Evolutionary conservation across 1,140 invertebrate species (phyloP), one percentile per base, ranked within the genome.

Genomic region (Trichonephila clavata): DNA sequence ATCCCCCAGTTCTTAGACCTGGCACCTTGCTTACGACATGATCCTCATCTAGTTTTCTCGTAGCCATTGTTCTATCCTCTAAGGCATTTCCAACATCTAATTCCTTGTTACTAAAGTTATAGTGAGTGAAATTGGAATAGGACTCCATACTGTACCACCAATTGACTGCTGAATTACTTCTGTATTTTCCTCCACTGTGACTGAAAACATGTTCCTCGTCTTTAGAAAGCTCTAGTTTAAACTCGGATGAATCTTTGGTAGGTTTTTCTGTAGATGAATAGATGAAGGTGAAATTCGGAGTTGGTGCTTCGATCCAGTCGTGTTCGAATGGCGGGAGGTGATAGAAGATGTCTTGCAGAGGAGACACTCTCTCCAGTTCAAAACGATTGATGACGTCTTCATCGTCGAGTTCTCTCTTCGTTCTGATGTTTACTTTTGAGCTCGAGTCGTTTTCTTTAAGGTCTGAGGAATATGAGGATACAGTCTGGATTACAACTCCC

Each of bases 141-240:
- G 92, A 80, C 14, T 93, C 65, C 1, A 86, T 57, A 18, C 84
- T 88, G 32, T 93, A 93, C 92, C 60, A 93, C 89, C 77, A 81
- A 21, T 57, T 86, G 3, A 60, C 39, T 16, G 84, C 92, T 5
- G 92, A 87, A n/a, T 93, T 93, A 2, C n/a, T 24, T 8, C 86
- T n/a, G n/a, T 43, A 80, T 24, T 32, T 65, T 50, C 86, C 24
- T 8, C 90, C 90, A 71, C 90, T 86, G 32, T 92, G 80, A 27
- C 92, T 93, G 16, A 93, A 68, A 0, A 93, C 92, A 57, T 93
- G 92, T 59, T 93, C 83, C 50, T 86, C 86, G 63, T 93, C 92
- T 57, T 81, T 87, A 1, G 90, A 86, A 8, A 93, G 21, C 10
- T 93, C 86, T 20, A 93, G 4, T 57, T 81, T 93, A 24, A 88